Percentiles rank a stretch among this genome's conserved stretches.
These are phyloP conservation scores for Nyctalus aviator DNA, from an alignment of 2,797 vertebrate genomes.

Conservation along the genomic window DNA sequence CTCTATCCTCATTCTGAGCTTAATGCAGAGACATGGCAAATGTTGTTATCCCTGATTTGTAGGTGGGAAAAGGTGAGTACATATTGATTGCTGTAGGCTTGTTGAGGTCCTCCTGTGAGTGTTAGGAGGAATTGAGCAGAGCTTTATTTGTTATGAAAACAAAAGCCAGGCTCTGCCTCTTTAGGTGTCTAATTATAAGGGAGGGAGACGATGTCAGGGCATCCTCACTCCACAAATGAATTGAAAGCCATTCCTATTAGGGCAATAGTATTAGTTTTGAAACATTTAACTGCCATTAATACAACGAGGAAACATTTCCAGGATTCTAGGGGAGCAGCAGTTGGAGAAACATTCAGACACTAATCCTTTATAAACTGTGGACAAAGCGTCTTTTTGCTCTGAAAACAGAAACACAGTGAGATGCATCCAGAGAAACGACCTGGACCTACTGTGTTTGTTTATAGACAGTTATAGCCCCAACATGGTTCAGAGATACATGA, in stretches of 20 bases:
- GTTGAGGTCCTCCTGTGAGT: slow-evolving; percentile 7
- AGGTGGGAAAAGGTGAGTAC: neutral
- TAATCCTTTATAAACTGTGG: slow-evolving; percentile 36
- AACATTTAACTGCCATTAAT: slow-evolving; percentile 47
- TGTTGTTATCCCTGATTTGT: slow-evolving; percentile 74
- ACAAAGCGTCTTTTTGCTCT: neutral
- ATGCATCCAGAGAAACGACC: neutral
- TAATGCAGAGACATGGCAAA: slow-evolving; percentile 47
- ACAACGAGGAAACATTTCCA: slow-evolving; percentile 29
- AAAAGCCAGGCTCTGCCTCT: slow-evolving; percentile 19
- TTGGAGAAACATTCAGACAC: neutral
- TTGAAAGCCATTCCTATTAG: slow-evolving; percentile 22
- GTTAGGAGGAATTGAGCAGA: slow-evolving; percentile 8
- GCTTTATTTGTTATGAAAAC: slow-evolving; percentile 65
- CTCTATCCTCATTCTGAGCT: slow-evolving; percentile 38
- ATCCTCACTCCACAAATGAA: slow-evolving; percentile 63
- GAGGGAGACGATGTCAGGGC: neutral
- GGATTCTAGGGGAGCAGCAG: slow-evolving; percentile 23
- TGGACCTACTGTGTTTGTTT: neutral
- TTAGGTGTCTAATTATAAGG: slow-evolving; percentile 37
- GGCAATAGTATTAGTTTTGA: slow-evolving; percentile 32
- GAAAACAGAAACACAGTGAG: neutral
- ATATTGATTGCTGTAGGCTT: slow-evolving; percentile 15
- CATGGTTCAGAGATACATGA: neutral
- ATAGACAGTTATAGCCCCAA: neutral